A percentile compares a stretch with the other conserved stretches of the same genome.
phyloP scores from a whole-genome alignment of 2,888 invertebrate genomes.

The Caenorhabditis sp. region DNA sequence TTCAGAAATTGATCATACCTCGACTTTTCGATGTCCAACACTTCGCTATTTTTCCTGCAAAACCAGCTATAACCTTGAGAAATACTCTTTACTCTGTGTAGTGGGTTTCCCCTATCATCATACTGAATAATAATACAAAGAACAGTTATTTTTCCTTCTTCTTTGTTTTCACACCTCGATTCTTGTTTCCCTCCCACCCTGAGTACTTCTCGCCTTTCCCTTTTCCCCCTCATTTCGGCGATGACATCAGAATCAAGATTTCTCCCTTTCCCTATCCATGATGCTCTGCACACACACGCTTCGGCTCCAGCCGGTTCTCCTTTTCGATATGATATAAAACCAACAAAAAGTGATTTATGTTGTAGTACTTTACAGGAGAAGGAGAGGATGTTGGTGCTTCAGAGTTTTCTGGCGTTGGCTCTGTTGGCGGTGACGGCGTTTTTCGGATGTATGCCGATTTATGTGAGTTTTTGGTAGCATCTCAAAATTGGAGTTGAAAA shows the following conservation, averaged over 20 bases:
- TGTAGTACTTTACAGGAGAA: conserved; percentile 20
- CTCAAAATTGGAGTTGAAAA: too few species aligned
- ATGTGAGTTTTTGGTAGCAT: conserved; percentile 55
- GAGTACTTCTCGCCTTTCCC: conserved; percentile 13
- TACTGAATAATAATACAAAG: conserved; percentile 10
- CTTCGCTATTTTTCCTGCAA: not conserved
- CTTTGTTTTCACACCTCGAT: conserved; percentile 53
- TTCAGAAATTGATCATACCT: too few species aligned
- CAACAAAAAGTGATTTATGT: conserved; percentile 29
- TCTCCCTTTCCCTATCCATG: conserved; percentile 4
- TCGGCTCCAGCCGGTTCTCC: conserved; percentile 37
- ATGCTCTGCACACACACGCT: conserved; percentile 5
- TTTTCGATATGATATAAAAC: conserved; percentile 44
- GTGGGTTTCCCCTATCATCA: not conserved
- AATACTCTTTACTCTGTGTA: conserved; percentile 4
- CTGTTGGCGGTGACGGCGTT: conserved; percentile 78
- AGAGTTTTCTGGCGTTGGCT: conserved; percentile 70
- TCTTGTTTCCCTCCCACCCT: not conserved
- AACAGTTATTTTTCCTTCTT: conserved; percentile 16
- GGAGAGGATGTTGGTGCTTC: conserved; percentile 56
- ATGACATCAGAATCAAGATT: conserved; percentile 63
- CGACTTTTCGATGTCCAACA: not conserved
- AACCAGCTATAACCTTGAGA: not conserved
- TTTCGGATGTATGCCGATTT: conserved; percentile 76
- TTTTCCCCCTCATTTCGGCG: conserved; percentile 6